phyloP scores from a whole-genome alignment of 2,797 vertebrate species.

The Anguilla marmorata region DNA sequence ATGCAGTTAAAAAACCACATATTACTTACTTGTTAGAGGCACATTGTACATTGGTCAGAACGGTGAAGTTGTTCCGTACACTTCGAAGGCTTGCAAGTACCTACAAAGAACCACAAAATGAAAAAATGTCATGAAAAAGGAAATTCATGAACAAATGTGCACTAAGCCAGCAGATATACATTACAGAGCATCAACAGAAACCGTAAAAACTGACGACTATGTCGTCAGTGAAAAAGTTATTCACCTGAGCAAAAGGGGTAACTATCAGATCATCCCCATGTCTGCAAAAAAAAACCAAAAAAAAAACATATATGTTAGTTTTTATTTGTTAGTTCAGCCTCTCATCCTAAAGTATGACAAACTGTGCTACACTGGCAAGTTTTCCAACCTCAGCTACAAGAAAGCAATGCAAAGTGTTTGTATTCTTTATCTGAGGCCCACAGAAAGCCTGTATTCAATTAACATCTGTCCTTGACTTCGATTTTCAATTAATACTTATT shows the following conservation, averaged over 20 bases:
- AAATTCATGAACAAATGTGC: neutral
- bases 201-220: neutral
- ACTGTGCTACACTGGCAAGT: neutral
- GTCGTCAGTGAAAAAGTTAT: constrained; percentile 33
- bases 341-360: neutral
- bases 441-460: neutral
- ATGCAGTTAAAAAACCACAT: neutral
- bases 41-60: constrained; percentile 93
- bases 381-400: neutral
- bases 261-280: constrained; percentile 99
- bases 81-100: constrained; percentile 95
- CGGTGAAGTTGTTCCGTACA: constrained; percentile 95
- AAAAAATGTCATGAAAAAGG: constrained; percentile 22
- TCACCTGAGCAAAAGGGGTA: constrained; percentile 96
- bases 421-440: neutral
- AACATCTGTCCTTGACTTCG: neutral
- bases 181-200: neutral
- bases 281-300: constrained; percentile 65
- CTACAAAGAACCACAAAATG: constrained; percentile 60
- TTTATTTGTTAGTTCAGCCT: neutral
- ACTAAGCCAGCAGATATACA: neutral
- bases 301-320: constrained; percentile 29
- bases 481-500: neutral
- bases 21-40: constrained; percentile 89
- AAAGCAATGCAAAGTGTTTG: neutral